Evolutionary conservation across 64 coral and sea anemone genomes (phyloP), one percentile per base, ranked within the genome.

Genomic region (Anthopleura sola): DNA sequence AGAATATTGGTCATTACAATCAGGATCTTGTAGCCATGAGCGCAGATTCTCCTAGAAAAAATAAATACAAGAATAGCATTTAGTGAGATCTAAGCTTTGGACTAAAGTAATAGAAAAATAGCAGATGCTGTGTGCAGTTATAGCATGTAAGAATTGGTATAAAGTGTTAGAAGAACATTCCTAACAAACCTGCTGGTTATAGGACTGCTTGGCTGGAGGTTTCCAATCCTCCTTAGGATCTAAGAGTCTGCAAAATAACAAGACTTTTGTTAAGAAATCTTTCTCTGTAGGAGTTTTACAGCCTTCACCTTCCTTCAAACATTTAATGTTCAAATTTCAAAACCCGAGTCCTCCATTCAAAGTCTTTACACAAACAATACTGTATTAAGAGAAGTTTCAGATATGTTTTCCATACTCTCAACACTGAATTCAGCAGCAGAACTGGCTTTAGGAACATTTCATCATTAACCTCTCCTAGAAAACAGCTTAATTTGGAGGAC

Each of bases 1-100:
- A 85, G 93, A 94, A 74, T 94, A 99, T 37, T 99, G 89, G 78
- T 99, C 97, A 86, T 99, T 99, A 85, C 97, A 99, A 40, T 99
- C 97, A 66, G 83, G 78, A 90, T 99, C 93, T 46, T 95, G 88
- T 37, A 99, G 81, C 97, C 97, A 99, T 14, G 92, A 92, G 24
- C 90, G 44, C 75, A 92, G 75, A 49, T 99, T 92, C 26, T 89
- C 97, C 97, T 98, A 78, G 3, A 71, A 34, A n/a, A 16, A 71
- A 32, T 32, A 28, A 34, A 15, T 36, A n/a, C 5, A 3, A 62
- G n/a, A n/a, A 71, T 32, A 34, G 12, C 9, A 71, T 53, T 17
- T 24, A 62, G 50, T 13, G 2, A 15, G 50, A 53, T 53, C 50
- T 12, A 53, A 53, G 50, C 50, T 17, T 53, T 53, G 50, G 11